phyloP scores from a whole-genome alignment of 2,797 vertebrate species.

The Xiphophorus birchmanni region DNA sequence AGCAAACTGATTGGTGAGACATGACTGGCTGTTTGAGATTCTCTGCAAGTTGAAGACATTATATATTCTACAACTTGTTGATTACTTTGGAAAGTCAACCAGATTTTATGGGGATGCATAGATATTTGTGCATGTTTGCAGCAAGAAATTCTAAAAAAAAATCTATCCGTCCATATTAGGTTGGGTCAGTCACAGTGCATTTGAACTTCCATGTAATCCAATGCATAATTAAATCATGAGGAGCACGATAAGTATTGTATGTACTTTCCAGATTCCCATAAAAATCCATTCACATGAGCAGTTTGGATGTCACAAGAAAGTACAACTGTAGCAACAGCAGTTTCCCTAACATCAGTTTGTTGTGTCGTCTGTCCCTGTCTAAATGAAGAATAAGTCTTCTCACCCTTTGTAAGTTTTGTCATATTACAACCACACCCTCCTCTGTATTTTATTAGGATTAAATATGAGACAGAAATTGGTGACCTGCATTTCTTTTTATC shows the following conservation, averaged over 20 bases:
- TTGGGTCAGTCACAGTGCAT: neutral
- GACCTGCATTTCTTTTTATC: neutral
- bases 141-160: neutral
- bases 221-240: neutral
- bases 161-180: neutral
- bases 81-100: neutral
- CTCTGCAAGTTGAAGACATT: neutral
- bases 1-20: neutral
- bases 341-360: neutral
- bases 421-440: neutral
- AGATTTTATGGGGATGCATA: neutral
- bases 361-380: neutral
- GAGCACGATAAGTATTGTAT: neutral
- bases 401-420: neutral
- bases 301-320: neutral
- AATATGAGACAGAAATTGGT: neutral
- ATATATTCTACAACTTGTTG: neutral
- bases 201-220: neutral
- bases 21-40: neutral
- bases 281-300: neutral
- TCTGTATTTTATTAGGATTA: neutral
- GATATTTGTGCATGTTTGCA: neutral
- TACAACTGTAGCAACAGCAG: neutral
- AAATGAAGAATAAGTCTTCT: neutral
- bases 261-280: neutral